Conservation (phyloP, 2,888 invertebrate genomes). For the Scaptomyza parva region DNA sequence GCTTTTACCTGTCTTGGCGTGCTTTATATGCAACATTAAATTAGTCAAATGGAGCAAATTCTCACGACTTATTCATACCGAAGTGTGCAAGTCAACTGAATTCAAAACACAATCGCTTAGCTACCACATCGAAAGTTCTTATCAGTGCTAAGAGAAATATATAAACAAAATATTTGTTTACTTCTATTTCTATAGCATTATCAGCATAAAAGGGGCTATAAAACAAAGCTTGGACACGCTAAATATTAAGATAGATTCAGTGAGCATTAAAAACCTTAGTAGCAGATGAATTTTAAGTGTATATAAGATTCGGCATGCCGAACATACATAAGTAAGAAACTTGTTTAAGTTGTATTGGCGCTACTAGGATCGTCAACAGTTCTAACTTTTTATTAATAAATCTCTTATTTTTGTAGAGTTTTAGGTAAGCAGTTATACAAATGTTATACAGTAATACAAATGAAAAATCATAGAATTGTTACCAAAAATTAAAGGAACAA, state of each 20-base stretch:
- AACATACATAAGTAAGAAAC: neutral
- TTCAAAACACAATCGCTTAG: neutral
- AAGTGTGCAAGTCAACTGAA: conserved; percentile 22
- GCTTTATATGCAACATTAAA: conserved; percentile 67
- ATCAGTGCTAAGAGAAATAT: conserved; percentile 28
- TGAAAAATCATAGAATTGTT: neutral
- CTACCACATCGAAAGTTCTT: conserved; percentile 17
- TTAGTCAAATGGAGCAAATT: neutral
- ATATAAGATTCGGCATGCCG: too few species aligned
- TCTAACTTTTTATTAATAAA: neutral
- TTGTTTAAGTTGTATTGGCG: neutral
- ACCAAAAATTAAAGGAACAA: neutral
- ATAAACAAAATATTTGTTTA: neutral
- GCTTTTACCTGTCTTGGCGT: conserved; percentile 50
- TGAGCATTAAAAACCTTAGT: conserved; percentile 5
- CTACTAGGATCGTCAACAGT: neutral
- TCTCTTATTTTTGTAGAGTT: neutral
- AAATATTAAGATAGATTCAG: neutral
- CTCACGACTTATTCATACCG: conserved; percentile 8
- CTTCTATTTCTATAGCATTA: neutral
- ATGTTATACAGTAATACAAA: too few species aligned
- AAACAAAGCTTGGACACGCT: neutral
- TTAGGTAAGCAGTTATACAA: neutral
- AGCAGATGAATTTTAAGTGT: neutral
- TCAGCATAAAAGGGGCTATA: neutral